Percentiles rank a stretch among this genome's conserved stretches.
phyloP scores from a whole-genome alignment of 2,888 invertebrate genomes.

The Calameuta filiformis region DNA sequence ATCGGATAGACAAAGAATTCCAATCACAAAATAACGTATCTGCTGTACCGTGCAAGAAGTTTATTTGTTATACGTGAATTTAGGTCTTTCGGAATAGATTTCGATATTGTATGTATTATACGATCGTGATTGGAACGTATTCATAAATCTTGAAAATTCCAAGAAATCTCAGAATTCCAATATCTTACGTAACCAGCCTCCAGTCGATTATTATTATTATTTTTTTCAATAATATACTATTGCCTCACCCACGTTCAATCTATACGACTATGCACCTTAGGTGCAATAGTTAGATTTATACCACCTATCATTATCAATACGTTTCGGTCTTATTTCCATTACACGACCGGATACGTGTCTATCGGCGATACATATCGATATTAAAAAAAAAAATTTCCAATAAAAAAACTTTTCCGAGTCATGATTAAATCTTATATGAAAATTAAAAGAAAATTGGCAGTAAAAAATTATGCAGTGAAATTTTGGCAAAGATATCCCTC shows the following conservation, averaged over 20 bases:
- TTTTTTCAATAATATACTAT: constrained; percentile 13
- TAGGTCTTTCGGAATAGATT: not conserved
- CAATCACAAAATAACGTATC: not conserved
- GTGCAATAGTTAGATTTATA: not conserved
- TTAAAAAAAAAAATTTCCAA: not conserved
- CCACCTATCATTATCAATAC: not conserved
- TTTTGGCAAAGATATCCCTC: not conserved
- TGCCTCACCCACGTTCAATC: not conserved
- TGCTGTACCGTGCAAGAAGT: not conserved
- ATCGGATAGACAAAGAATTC: not conserved
- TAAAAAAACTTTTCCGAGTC: not conserved
- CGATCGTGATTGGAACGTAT: constrained; percentile 15
- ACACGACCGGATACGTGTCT: not conserved
- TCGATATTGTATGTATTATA: not conserved
- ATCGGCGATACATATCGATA: not conserved
- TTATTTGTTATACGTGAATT: not conserved
- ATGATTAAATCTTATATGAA: not conserved
- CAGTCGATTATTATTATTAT: constrained; percentile 13
- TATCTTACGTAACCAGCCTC: constrained; percentile 14
- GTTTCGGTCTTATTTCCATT: not conserved
- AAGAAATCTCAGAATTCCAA: constrained; percentile 14
- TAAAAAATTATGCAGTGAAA: not conserved
- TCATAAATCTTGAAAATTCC: constrained; percentile 16
- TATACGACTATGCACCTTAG: not conserved
- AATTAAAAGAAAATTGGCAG: not conserved